These are phyloP conservation scores for Aurelia aurita complex sp. Pacific DNA, from an alignment of 30 jellyfish, hydroid and myxozoan genomes.

Conservation along the genomic window DNA sequence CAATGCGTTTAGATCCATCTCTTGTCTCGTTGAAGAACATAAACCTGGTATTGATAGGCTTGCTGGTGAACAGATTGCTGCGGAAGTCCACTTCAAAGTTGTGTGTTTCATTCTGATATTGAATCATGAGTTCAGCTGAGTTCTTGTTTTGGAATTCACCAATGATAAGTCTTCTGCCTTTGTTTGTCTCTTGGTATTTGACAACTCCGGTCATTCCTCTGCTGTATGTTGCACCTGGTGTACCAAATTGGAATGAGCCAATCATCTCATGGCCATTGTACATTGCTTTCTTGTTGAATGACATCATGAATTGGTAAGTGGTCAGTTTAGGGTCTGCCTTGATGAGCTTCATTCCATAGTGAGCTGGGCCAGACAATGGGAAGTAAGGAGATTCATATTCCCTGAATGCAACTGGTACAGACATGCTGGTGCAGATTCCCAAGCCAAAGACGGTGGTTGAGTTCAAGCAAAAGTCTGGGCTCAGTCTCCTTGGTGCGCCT, in stretches of 20 bases:
- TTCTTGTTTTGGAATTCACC: slow-evolving; percentile 76
- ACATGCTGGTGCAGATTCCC: slow-evolving; percentile 96
- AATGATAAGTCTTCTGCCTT: slow-evolving; percentile 45
- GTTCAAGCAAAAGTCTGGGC: slow-evolving; percentile 91
- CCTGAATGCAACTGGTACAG: slow-evolving; percentile 97
- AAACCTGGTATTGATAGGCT: slow-evolving; percentile 55
- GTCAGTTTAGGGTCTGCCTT: slow-evolving; percentile 95
- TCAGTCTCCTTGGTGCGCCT: slow-evolving; percentile 85
- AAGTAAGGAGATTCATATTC: slow-evolving; percentile 98
- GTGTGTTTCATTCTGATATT: slow-evolving; percentile 78
- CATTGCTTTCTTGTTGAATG: slow-evolving; percentile 63
- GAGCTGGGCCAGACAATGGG: slow-evolving; percentile 99
- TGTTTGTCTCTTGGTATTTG: slow-evolving; percentile 71
- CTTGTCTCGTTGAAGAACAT: slow-evolving; percentile 60
- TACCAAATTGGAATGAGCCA: slow-evolving; percentile 81
- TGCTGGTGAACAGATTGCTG: slow-evolving; percentile 80
- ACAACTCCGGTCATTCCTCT: slow-evolving; percentile 73
- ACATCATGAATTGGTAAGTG: slow-evolving; percentile 74
- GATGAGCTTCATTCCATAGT: slow-evolving; percentile 85
- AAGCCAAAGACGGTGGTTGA: slow-evolving; percentile 85
- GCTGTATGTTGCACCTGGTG: slow-evolving; percentile 98
- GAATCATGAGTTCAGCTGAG: slow-evolving; percentile 64
- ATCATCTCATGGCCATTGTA: slow-evolving; percentile 52
- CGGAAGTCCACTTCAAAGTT: slow-evolving; percentile 65
- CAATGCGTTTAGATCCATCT: slow-evolving; percentile 46